phyloP scores from a whole-genome alignment of 1,140 invertebrate species.

The Aphelinus atriplicis region DNA sequence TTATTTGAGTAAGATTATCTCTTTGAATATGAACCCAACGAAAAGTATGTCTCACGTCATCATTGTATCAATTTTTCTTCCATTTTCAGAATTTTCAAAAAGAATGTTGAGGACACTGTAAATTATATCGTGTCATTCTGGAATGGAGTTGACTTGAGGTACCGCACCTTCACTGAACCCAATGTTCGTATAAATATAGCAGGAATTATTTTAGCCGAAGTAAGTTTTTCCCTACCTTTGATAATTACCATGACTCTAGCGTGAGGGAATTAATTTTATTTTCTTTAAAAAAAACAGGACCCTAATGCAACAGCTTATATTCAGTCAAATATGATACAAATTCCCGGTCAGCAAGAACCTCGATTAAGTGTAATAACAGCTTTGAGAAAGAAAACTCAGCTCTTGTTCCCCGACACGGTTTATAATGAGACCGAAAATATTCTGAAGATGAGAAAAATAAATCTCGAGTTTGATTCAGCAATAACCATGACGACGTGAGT shows the following conservation, averaged over 20 bases:
- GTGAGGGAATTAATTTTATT: background rate
- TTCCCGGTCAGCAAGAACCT: no score
- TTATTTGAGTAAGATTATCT: background rate
- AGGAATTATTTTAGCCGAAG: conserved; percentile 39
- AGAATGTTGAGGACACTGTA: conserved; percentile 6
- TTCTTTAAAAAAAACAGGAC: conserved; percentile 10
- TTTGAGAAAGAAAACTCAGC: background rate
- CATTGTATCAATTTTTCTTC: background rate
- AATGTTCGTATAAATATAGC: conserved; percentile 39
- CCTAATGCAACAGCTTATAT: conserved; percentile 2
- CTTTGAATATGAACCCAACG: background rate
- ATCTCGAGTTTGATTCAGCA: conserved; percentile 19
- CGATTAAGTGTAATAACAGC: background rate
- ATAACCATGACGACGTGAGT: conserved; percentile 31
- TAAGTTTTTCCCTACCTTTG: background rate
- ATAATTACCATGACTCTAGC: no score
- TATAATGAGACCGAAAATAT: background rate
- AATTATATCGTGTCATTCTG: conserved; percentile 37
- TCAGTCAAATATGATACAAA: background rate
- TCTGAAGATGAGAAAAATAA: conserved; percentile 4
- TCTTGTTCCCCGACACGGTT: background rate
- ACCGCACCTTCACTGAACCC: conserved; percentile 31
- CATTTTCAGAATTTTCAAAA: conserved; percentile 18
- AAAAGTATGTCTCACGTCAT: no score
- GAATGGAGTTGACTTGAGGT: conserved; percentile 41